Percentiles rank a stretch among this genome's conserved stretches.
Evolutionary conservation across 2,888 invertebrate genomes (phyloP).

Genomic region (Augiades crinisus): DNA sequence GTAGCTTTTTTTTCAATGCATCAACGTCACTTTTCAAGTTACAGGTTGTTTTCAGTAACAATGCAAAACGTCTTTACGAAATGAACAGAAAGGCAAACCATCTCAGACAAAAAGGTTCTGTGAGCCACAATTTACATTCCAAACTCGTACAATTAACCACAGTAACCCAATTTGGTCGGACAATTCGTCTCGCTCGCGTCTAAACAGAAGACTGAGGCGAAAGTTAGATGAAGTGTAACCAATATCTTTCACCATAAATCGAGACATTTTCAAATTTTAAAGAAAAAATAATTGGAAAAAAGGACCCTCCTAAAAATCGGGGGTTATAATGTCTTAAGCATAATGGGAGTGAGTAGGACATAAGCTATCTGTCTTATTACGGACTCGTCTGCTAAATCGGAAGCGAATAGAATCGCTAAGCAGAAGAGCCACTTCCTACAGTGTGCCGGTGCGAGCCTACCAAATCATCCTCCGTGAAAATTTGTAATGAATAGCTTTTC

Average conservation of each 20-base stretch:
- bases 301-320: too few species aligned
- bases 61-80: neutral
- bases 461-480: too few species aligned
- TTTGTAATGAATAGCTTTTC: too few species aligned
- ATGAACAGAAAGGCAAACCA: constrained; percentile 19
- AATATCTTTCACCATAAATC: neutral
- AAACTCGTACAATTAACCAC: constrained; percentile 31
- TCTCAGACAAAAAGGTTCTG: constrained; percentile 22
- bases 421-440: too few species aligned
- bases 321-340: too few species aligned
- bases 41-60: constrained; percentile 10
- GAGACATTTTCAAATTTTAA: too few species aligned
- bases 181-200: constrained; percentile 43
- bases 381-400: too few species aligned
- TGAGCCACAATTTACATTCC: constrained; percentile 31
- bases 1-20: neutral
- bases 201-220: constrained; percentile 23
- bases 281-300: too few species aligned
- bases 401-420: too few species aligned
- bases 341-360: too few species aligned
- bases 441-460: too few species aligned
- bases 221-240: constrained; percentile 25
- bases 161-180: constrained; percentile 50
- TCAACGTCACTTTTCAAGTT: neutral
- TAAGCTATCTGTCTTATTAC: too few species aligned